Percentiles rank a stretch among this genome's conserved stretches.
Evolutionary conservation across 2,888 invertebrate genomes (phyloP).

Genomic region (Phalangium opilio): DNA sequence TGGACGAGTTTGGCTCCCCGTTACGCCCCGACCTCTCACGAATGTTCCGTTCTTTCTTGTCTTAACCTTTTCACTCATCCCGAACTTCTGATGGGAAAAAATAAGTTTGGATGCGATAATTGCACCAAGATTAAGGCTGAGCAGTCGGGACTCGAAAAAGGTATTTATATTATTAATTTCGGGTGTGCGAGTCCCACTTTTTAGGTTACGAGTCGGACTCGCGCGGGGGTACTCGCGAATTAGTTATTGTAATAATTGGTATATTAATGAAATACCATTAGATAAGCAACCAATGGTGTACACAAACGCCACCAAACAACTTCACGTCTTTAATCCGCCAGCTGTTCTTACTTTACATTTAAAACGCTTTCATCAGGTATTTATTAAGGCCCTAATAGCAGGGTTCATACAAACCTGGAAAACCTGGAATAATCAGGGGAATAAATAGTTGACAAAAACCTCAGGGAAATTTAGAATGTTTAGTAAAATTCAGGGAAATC

Average conservation of each 20-base stretch:
- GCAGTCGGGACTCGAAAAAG: conserved; percentile 6
- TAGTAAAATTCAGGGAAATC: too few species aligned
- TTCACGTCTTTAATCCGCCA: conserved; percentile 71
- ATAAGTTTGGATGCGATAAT: conserved; percentile 80
- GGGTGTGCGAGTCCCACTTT: too few species aligned
- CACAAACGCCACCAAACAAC: conserved; percentile 35
- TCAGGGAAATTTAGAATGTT: too few species aligned
- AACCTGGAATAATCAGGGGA: too few species aligned
- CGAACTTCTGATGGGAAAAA: conserved; percentile 77
- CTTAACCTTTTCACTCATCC: conserved; percentile 80
- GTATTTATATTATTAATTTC: too few species aligned
- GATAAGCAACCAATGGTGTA: conserved; percentile 32
- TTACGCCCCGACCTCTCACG: conserved; percentile 35
- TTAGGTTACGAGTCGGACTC: too few species aligned
- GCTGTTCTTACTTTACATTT: conserved; percentile 85
- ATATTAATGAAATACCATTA: too few species aligned
- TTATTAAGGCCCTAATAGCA: background rate
- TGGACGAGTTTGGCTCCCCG: conserved; percentile 41
- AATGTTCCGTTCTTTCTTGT: conserved; percentile 55
- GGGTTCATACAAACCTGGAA: background rate
- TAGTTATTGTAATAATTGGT: too few species aligned
- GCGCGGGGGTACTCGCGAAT: too few species aligned
- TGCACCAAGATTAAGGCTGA: conserved; percentile 37
- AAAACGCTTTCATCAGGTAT: conserved; percentile 77
- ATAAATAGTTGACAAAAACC: too few species aligned